Conservation (phyloP, 1,140 invertebrate genomes). For the Sitophilus oryzae region DNA sequence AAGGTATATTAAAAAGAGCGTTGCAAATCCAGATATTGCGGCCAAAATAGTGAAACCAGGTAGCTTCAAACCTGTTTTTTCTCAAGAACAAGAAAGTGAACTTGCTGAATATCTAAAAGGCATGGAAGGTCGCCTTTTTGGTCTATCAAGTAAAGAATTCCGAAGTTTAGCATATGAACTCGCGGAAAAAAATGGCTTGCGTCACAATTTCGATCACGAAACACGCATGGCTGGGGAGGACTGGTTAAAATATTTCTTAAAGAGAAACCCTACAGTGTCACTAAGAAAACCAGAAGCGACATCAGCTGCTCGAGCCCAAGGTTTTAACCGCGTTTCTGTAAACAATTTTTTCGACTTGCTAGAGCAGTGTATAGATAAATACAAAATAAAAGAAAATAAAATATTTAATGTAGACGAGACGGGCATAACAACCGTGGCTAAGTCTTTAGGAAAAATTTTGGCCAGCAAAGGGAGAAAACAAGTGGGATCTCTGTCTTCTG, state of each 20-base stretch:
- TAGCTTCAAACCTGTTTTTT: not conserved
- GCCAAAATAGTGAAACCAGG: not conserved
- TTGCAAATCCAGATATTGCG: not conserved
- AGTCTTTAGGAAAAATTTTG: not conserved
- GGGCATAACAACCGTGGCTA: slow-evolving; percentile 8
- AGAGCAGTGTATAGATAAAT: slow-evolving; percentile 16
- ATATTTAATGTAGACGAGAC: slow-evolving; percentile 15
- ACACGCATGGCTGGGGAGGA: not conserved
- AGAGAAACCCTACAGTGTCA: not conserved
- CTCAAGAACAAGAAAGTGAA: slow-evolving; percentile 12
- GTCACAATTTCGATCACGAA: not conserved
- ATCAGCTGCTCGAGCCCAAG: slow-evolving; percentile 32
- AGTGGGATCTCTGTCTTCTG: slow-evolving; percentile 41
- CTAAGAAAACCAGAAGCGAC: slow-evolving; percentile 11
- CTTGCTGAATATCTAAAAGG: slow-evolving; percentile 12
- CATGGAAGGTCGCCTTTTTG: slow-evolving; percentile 21
- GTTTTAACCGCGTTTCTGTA: slow-evolving; percentile 34
- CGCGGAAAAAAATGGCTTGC: slow-evolving; percentile 10
- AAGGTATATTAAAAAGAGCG: not conserved
- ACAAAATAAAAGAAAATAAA: not conserved
- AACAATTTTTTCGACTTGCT: not conserved
- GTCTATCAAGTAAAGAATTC: slow-evolving; percentile 16
- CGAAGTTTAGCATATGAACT: slow-evolving; percentile 15
- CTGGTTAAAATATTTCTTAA: not conserved
- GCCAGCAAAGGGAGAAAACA: slow-evolving; percentile 13